A percentile compares a stretch with the other conserved stretches of the same genome.
phyloP scores from a whole-genome alignment of 2,113 vertebrate species.

The Ochotona curzoniae region DNA sequence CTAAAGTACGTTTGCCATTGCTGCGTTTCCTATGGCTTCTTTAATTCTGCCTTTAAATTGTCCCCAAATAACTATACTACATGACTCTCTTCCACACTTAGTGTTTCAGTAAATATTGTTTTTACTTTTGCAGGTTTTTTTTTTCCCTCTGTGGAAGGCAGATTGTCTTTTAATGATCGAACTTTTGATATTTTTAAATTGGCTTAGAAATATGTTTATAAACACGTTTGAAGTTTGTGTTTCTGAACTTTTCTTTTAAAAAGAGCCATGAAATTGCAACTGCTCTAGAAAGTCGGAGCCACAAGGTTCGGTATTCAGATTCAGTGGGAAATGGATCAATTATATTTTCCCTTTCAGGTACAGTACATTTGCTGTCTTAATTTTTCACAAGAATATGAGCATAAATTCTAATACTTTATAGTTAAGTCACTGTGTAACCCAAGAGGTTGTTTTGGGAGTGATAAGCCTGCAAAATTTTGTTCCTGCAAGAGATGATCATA shows the following conservation, averaged over 20 bases:
- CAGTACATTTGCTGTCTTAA: constrained; percentile 62
- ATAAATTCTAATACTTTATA: constrained; percentile 31
- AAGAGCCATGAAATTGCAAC: constrained; percentile 88
- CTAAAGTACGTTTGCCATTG: constrained; percentile 23
- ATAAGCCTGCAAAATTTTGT: constrained; percentile 20
- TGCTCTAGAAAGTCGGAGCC: constrained; percentile 87
- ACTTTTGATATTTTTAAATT: constrained; percentile 40
- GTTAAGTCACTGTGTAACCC: background rate
- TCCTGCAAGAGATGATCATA: constrained; percentile 1
- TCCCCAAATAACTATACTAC: background rate
- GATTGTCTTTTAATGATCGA: constrained; percentile 17
- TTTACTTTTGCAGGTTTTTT: background rate
- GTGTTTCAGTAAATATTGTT: constrained; percentile 2
- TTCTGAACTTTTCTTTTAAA: constrained; percentile 77
- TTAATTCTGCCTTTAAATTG: constrained; percentile 27
- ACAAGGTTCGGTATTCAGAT: constrained; percentile 92
- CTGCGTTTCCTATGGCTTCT: background rate
- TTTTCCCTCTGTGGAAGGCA: background rate
- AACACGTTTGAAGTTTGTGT: constrained; percentile 56
- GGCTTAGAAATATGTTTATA: constrained; percentile 52
- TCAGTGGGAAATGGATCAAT: constrained; percentile 89
- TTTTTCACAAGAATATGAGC: constrained; percentile 34
- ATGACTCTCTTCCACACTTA: constrained; percentile 19
- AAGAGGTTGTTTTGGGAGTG: background rate
- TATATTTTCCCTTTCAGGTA: constrained; percentile 94